phyloP scores from a whole-genome alignment of 2,797 vertebrate species.

The Dermochelys coriacea region DNA sequence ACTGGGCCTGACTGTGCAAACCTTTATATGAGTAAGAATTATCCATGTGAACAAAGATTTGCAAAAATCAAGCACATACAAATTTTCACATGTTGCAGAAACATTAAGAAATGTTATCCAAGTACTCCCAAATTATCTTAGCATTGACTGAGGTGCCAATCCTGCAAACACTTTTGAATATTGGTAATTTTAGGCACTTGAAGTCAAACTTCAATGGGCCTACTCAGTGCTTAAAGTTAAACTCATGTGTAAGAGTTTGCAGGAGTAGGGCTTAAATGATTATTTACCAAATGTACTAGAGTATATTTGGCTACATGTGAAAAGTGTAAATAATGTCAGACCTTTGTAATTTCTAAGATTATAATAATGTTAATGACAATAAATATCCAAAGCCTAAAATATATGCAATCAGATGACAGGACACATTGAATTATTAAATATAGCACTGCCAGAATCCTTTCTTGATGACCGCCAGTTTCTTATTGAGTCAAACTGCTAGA shows the following conservation, averaged over 20 bases:
- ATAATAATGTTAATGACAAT: not conserved
- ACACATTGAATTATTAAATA: slow-evolving; percentile 32
- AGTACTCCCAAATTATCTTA: too few species aligned
- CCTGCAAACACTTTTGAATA: too few species aligned
- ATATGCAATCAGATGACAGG: not conserved
- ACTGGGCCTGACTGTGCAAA: not conserved
- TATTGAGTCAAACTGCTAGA: slow-evolving; percentile 17
- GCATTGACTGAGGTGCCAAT: too few species aligned
- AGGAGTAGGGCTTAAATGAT: too few species aligned
- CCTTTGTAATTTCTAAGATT: slow-evolving; percentile 16
- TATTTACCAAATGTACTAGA: too few species aligned
- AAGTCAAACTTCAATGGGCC: too few species aligned
- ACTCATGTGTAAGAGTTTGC: too few species aligned
- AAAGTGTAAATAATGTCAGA: not conserved
- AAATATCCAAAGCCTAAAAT: not conserved
- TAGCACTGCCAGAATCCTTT: not conserved
- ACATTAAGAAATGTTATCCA: not conserved
- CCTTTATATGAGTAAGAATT: not conserved
- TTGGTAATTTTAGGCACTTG: too few species aligned
- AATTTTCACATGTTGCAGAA: not conserved
- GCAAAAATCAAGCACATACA: not conserved
- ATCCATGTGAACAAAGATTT: not conserved
- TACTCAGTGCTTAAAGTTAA: too few species aligned
- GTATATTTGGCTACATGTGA: too few species aligned
- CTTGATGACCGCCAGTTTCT: slow-evolving; percentile 20